These are phyloP conservation scores for Trissoscelio sp. DNA, from an alignment of 2,888 invertebrate species.

Conservation along the genomic window DNA sequence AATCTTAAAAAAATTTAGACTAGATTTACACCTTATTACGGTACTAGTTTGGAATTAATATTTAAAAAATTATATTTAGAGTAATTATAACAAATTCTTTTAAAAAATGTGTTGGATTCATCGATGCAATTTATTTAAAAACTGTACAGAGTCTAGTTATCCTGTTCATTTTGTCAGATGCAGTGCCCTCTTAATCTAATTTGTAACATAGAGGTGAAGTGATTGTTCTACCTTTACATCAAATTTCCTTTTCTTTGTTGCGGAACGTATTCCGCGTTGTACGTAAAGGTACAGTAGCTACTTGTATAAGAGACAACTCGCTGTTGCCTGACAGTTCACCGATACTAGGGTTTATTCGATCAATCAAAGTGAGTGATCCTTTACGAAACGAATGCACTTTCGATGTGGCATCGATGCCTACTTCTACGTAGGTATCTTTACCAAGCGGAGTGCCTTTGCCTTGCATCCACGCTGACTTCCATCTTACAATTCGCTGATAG, in stretches of 20 bases:
- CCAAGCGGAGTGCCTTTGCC: too few species aligned
- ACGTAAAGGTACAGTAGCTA: slow-evolving; percentile 60
- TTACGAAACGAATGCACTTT: slow-evolving; percentile 58
- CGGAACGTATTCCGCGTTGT: slow-evolving; percentile 18
- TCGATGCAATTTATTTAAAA: too few species aligned
- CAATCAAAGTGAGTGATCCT: slow-evolving; percentile 70
- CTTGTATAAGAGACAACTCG: slow-evolving; percentile 60
- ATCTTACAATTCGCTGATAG: slow-evolving; percentile 42
- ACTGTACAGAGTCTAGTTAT: slow-evolving; percentile 33
- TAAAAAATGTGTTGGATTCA: too few species aligned
- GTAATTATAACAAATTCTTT: too few species aligned
- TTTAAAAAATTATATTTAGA: too few species aligned
- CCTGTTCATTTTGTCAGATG: not conserved
- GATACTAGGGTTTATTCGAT: slow-evolving; percentile 68
- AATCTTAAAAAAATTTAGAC: too few species aligned
- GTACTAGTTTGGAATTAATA: too few species aligned
- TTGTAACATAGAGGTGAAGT: slow-evolving; percentile 38
- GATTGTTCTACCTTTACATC: slow-evolving; percentile 53
- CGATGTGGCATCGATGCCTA: slow-evolving; percentile 27
- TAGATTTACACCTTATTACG: too few species aligned
- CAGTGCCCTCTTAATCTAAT: slow-evolving; percentile 31
- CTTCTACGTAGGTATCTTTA: slow-evolving; percentile 1
- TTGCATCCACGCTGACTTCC: not conserved
- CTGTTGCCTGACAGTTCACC: slow-evolving; percentile 64
- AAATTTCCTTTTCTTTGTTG: slow-evolving; percentile 19